phyloP scores from a whole-genome alignment of 2,888 invertebrate genomes.

The Rhingia rostrata region DNA sequence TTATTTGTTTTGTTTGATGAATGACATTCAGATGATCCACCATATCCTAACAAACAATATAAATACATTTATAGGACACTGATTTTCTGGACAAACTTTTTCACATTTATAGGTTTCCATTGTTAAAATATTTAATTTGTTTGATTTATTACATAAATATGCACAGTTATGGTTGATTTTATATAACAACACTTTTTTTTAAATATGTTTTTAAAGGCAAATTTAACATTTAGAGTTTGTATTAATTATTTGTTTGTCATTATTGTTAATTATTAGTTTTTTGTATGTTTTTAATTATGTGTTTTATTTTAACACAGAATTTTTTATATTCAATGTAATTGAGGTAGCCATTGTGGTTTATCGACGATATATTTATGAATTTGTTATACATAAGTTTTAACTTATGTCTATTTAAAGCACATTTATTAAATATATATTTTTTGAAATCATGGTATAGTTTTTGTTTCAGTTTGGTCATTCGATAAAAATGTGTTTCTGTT shows the following conservation, averaged over 20 bases:
- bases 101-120: constrained; percentile 1
- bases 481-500: constrained; percentile 6
- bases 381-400: neutral
- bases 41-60: constrained; percentile 28
- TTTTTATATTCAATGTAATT: constrained; percentile 49
- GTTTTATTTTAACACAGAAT: constrained; percentile 39
- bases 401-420: constrained; percentile 24
- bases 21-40: constrained; percentile 31
- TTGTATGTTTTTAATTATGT: neutral
- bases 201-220: constrained; percentile 64
- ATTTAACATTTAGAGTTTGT: constrained; percentile 59
- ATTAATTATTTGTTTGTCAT: constrained; percentile 47
- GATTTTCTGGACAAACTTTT: constrained; percentile 51
- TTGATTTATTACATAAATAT: constrained; percentile 57
- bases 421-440: constrained; percentile 9
- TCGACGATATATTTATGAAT: constrained; percentile 36
- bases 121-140: constrained; percentile 15
- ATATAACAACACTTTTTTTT: constrained; percentile 10
- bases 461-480: constrained; percentile 38
- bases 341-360: constrained; percentile 67
- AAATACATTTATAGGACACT: constrained; percentile 54
- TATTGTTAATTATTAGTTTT: constrained; percentile 4
- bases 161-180: constrained; percentile 38
- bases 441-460: constrained; percentile 4
- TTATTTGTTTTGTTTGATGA: constrained; percentile 32